These are phyloP conservation scores for Galerucella pusilla DNA, from an alignment of 2,888 invertebrate genomes.

Conservation along the genomic window DNA sequence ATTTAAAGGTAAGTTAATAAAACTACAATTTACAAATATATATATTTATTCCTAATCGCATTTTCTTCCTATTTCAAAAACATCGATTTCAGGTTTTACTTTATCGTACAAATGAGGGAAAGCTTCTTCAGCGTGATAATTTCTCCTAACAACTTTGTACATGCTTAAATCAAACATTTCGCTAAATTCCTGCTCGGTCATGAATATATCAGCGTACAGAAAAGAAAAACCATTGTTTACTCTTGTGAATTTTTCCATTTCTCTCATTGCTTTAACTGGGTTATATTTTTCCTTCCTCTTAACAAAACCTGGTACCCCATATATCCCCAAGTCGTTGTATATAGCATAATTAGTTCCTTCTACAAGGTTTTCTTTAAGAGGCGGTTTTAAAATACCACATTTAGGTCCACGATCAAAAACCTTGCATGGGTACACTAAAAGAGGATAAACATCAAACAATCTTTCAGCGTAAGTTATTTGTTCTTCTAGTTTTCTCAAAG, in stretches of 20 bases:
- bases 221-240: conserved; percentile 77
- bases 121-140: conserved; percentile 70
- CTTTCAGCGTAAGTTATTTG: conserved; percentile 72
- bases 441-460: conserved; percentile 74
- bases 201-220: conserved; percentile 77
- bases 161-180: conserved; percentile 76
- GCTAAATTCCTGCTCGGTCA: conserved; percentile 73
- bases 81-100: conserved; percentile 75
- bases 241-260: conserved; percentile 77
- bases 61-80: conserved; percentile 68
- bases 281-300: conserved; percentile 70
- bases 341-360: conserved; percentile 75
- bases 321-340: conserved; percentile 78
- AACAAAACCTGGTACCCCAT: conserved; percentile 76
- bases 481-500: conserved; percentile 72
- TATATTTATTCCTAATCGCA: conserved; percentile 17
- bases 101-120: conserved; percentile 77
- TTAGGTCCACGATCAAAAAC: conserved; percentile 72
- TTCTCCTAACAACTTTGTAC: conserved; percentile 71
- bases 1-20: conserved; percentile 76
- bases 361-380: conserved; percentile 70
- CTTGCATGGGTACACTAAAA: conserved; percentile 77
- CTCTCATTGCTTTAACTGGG: conserved; percentile 74
- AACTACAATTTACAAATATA: neutral
- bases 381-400: conserved; percentile 71